These are phyloP conservation scores for Eciton burchellii DNA, from an alignment of 1,140 invertebrate species.

Conservation along the genomic window DNA sequence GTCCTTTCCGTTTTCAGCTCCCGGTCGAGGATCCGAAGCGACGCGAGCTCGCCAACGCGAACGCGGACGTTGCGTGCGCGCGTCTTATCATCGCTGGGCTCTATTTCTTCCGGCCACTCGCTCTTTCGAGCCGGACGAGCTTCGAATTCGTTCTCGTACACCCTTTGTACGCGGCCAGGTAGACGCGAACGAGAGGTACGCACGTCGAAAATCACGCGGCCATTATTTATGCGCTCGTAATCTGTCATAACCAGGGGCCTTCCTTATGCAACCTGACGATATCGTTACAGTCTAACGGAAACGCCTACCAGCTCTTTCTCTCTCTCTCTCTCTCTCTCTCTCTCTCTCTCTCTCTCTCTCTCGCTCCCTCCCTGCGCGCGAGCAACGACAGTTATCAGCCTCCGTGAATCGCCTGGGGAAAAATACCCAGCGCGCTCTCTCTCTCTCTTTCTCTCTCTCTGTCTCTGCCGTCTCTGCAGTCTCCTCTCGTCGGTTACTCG, in stretches of 20 bases:
- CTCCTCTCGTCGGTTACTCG: neutral
- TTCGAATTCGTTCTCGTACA: slow-evolving; percentile 7
- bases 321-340: too few species aligned
- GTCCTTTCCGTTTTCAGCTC: neutral
- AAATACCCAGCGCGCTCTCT: slow-evolving; percentile 39
- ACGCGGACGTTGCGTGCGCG: too few species aligned
- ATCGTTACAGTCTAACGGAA: slow-evolving; percentile 75
- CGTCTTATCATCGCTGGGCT: too few species aligned
- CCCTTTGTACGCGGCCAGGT: slow-evolving; percentile 22
- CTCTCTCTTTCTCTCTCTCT: neutral
- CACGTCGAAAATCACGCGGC: slow-evolving; percentile 68
- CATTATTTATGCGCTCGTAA: slow-evolving; percentile 76
- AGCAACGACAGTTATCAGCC: slow-evolving; percentile 69
- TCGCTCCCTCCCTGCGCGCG: too few species aligned
- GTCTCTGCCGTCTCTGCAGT: too few species aligned
- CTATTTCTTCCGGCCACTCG: too few species aligned
- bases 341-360: too few species aligned
- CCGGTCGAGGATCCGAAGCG: neutral
- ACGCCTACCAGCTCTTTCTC: slow-evolving; percentile 60
- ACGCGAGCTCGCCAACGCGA: too few species aligned
- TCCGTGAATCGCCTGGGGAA: slow-evolving; percentile 52
- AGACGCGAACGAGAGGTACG: slow-evolving; percentile 21
- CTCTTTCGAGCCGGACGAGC: neutral
- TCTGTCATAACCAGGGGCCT: slow-evolving; percentile 74
- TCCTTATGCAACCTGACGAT: slow-evolving; percentile 76